phyloP scores from a whole-genome alignment of 23 tunicate species.

The Botrylloides violaceus region DNA sequence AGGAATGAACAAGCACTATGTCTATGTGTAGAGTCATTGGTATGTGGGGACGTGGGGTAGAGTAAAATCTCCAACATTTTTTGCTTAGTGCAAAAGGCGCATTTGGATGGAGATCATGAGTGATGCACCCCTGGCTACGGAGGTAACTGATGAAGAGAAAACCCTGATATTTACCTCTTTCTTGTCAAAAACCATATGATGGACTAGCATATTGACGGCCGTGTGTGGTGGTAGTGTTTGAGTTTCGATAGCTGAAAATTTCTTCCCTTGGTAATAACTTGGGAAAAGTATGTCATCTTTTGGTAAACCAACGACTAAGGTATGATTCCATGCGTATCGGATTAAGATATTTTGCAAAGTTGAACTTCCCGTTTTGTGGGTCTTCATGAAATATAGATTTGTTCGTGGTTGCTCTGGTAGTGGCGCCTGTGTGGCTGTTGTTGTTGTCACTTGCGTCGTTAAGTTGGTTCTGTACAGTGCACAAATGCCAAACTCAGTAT shows the following conservation, averaged over 20 bases:
- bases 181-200: slow-evolving; percentile 13
- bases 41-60: too few relatives aligned
- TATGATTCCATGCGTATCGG: slow-evolving; percentile 1
- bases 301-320: slow-evolving; percentile 6
- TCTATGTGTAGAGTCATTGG: too few relatives aligned
- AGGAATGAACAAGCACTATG: too few relatives aligned
- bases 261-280: neutral
- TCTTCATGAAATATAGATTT: neutral
- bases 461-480: too few relatives aligned
- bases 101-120: too few relatives aligned
- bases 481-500: too few relatives aligned
- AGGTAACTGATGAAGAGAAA: too few relatives aligned
- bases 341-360: slow-evolving; percentile 2
- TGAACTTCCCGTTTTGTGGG: slow-evolving; percentile 17
- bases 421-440: neutral
- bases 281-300: neutral
- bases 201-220: neutral
- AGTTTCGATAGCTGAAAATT: neutral
- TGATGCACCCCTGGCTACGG: too few relatives aligned
- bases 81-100: too few relatives aligned
- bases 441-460: neutral
- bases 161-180: slow-evolving; percentile 9
- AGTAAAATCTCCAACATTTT: too few relatives aligned
- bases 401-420: neutral
- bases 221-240: neutral